Percentiles rank a stretch among this genome's conserved stretches.
Evolutionary conservation across 2,888 invertebrate genomes (phyloP).

Genomic region (Cantharis rufa): DNA sequence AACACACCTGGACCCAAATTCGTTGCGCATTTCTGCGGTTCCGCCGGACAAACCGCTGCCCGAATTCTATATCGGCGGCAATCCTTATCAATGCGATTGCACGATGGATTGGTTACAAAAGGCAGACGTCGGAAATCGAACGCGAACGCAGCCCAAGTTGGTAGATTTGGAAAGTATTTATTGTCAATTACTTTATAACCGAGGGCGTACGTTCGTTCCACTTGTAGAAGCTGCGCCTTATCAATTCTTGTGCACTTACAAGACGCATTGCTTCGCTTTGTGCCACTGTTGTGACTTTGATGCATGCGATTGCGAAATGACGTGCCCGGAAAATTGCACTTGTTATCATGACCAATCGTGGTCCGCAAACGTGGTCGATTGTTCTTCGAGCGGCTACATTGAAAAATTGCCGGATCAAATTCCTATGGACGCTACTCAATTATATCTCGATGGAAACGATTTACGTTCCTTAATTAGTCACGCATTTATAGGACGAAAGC

Average conservation of each 20-base stretch:
- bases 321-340: slow-evolving; percentile 83
- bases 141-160: slow-evolving; percentile 78
- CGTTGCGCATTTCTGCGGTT: slow-evolving; percentile 75
- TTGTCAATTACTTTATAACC: slow-evolving; percentile 79
- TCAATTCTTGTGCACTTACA: slow-evolving; percentile 84
- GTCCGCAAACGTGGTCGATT: slow-evolving; percentile 85
- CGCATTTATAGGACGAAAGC: slow-evolving; percentile 83
- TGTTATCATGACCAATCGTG: slow-evolving; percentile 89
- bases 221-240: slow-evolving; percentile 78
- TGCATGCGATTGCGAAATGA: slow-evolving; percentile 92
- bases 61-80: slow-evolving; percentile 83
- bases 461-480: slow-evolving; percentile 76
- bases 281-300: slow-evolving; percentile 92
- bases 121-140: slow-evolving; percentile 74
- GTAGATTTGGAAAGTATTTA: slow-evolving; percentile 83
- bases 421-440: slow-evolving; percentile 89
- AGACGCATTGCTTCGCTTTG: slow-evolving; percentile 81
- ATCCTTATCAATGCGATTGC: slow-evolving; percentile 87
- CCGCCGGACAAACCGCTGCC: slow-evolving; percentile 73
- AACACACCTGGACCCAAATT: slow-evolving; percentile 74
- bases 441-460: slow-evolving; percentile 84
- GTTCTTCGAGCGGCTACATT: slow-evolving; percentile 71
- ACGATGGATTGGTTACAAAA: slow-evolving; percentile 90
- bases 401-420: slow-evolving; percentile 77
- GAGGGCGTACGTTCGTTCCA: slow-evolving; percentile 74